Percentiles rank a stretch among this genome's conserved stretches.
Conservation (phyloP, 2,113 vertebrate species). For the Anser brachyrhynchus region DNA sequence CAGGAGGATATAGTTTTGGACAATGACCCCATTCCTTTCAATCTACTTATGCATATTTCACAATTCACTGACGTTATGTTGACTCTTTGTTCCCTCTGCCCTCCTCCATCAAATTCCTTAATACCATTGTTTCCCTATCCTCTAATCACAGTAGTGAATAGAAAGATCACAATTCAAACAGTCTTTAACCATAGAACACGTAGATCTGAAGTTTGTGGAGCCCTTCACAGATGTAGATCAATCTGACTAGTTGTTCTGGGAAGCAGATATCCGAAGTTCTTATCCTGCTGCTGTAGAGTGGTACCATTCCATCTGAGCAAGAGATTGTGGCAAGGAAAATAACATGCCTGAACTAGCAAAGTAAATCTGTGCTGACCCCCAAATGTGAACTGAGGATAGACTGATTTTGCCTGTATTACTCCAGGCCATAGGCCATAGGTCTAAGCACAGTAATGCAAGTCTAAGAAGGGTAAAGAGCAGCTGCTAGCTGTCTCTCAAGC, state of each 20-base stretch:
- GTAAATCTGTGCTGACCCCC: not conserved
- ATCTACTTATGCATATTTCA: not conserved
- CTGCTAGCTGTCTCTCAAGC: not conserved
- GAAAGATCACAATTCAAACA: not conserved
- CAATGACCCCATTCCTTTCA: not conserved
- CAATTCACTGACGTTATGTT: rapidly evolving
- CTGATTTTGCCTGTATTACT: not conserved
- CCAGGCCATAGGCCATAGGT: not conserved
- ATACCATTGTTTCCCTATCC: not conserved
- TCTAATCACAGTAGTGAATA: not conserved
- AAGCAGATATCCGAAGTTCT: not conserved
- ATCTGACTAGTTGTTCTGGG: not conserved
- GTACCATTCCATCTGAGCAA: not conserved
- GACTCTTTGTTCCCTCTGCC: not conserved
- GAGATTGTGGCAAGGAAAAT: not conserved
- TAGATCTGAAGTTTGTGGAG: not conserved
- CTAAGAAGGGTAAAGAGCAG: not conserved
- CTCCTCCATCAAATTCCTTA: not conserved
- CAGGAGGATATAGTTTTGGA: not conserved
- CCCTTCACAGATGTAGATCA: not conserved
- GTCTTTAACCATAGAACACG: not conserved
- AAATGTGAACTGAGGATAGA: not conserved
- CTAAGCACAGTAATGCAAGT: not conserved
- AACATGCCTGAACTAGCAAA: not conserved
- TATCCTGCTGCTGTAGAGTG: not conserved